Evolutionary conservation across 2,113 vertebrate species (phyloP), one percentile per base, ranked within the genome.

Genomic region (Syngnathus typhle): DNA sequence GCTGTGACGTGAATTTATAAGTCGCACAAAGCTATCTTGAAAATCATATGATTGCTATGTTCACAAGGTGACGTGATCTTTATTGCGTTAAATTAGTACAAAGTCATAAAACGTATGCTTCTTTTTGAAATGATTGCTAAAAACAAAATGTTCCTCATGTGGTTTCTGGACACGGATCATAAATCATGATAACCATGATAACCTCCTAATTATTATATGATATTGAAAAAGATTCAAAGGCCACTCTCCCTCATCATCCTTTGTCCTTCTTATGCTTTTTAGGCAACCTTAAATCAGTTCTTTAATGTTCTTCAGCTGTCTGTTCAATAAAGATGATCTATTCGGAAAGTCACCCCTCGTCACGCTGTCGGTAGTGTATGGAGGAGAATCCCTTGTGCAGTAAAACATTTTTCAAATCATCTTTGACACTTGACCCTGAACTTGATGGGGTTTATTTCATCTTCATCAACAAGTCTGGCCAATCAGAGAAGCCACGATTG

Each of bases 361-460:
- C 67, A 68, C 10, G 61, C 36, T 54, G 64, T 70, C 64, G 2
- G 44, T 39, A 18, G 60, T 37, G 39, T 46, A 27, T 51, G 39
- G n/a, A 61, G 58, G 65, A 21, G 43, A 71, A 63, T 46, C 37
- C 44, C 55, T 18, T 0, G 21, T 0, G 9, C 62, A 66, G 56
- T n/a, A 65, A 39, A 54, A n/a, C 44, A 19, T 51, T 59, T 44
- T 63, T 3, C 18, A 65, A 44, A 65, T 68, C 19, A 0, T 56
- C 66, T 56, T 60, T 72, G 74, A 78, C 72, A 43, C 52, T 67
- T 3, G 64, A 44, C 51, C 16, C 62, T 59, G 27, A 68, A 71
- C 69, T 21, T 43, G 49, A 72, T 13, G 56, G 19, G 23, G 66
- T 67, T 27, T 32, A 36, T 39, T 6, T 16, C 32, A 58, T 66